Percentiles rank a stretch among this genome's conserved stretches.
Evolutionary conservation across 2,797 vertebrate species (phyloP).

Genomic region (Coregonus suidteri): DNA sequence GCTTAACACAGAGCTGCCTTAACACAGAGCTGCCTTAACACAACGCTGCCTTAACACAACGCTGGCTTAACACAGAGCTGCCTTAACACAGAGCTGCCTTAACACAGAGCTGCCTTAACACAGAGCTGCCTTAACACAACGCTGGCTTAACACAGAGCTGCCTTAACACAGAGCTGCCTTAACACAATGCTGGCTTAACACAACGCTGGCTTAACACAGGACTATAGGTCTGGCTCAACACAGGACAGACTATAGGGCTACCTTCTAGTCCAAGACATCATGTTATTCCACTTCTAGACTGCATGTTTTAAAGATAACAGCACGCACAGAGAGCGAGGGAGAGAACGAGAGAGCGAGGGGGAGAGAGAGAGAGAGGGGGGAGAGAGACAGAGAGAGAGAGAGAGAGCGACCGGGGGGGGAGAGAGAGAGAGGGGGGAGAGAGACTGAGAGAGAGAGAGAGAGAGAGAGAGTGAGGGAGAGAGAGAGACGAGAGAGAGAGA

Average conservation of each 20-base stretch:
- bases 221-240: no score
- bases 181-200: no score
- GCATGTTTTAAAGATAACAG: neutral
- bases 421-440: no score
- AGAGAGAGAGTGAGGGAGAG: no score
- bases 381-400: neutral
- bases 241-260: no score
- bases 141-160: constrained; percentile 31
- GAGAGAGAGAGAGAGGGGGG: neutral
- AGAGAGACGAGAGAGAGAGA: no score
- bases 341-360: neutral
- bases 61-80: no score
- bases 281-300: neutral
- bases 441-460: no score
- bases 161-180: neutral
- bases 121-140: constrained; percentile 51
- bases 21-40: neutral
- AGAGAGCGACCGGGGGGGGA: neutral
- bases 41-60: rapidly evolving
- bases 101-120: neutral
- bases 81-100: neutral
- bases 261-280: no score
- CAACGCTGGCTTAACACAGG: neutral
- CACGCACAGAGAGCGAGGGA: neutral
- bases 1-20: constrained; percentile 7